Conservation (phyloP, 2,888 invertebrate genomes). For the Eulithis testata region DNA sequence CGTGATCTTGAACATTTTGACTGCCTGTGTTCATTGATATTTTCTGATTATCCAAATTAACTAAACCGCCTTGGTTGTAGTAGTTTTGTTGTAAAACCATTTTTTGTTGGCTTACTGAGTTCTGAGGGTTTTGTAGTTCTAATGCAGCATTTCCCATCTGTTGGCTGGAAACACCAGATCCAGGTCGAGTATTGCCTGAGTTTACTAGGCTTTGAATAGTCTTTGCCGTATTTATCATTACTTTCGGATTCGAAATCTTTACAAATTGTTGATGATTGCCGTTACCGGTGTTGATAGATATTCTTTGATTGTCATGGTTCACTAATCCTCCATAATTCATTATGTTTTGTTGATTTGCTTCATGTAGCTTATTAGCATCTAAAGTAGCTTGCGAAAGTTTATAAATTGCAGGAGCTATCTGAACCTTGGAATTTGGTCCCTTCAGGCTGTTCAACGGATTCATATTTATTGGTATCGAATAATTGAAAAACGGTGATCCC, state of each 20-base stretch:
- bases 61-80: slow-evolving; percentile 12
- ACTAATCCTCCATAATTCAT: slow-evolving; percentile 8
- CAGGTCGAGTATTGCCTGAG: background rate
- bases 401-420: slow-evolving; percentile 3
- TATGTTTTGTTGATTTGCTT: background rate
- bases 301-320: slow-evolving; percentile 5
- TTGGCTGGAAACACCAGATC: background rate
- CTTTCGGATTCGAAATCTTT: slow-evolving; percentile 11
- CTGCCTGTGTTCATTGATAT: slow-evolving; percentile 25
- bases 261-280: background rate
- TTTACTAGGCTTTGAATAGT: background rate
- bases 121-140: background rate
- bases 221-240: slow-evolving; percentile 4
- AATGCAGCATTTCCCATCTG: background rate
- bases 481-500: slow-evolving; percentile 12
- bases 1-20: slow-evolving; percentile 12
- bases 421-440: background rate
- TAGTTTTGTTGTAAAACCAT: slow-evolving; percentile 7
- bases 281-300: slow-evolving; percentile 11
- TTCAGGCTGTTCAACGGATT: background rate
- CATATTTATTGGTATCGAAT: slow-evolving; percentile 4
- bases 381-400: slow-evolving; percentile 17
- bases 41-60: slow-evolving; percentile 29
- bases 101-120: slow-evolving; percentile 1
- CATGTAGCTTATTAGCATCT: background rate